Conservation (phyloP, 2,888 invertebrate species). For the Lampropteryx suffumata region DNA sequence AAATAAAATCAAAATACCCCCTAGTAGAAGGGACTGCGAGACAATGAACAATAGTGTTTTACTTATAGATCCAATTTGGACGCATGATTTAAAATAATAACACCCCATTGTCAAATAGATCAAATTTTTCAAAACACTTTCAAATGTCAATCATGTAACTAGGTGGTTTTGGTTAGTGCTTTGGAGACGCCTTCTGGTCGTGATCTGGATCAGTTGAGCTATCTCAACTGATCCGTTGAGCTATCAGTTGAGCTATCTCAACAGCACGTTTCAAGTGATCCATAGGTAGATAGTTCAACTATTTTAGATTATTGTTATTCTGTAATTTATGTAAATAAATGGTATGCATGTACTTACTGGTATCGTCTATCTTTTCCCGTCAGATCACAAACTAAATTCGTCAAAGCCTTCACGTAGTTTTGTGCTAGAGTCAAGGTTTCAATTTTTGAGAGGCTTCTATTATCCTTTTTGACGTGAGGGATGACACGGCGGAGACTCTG, state of each 20-base stretch:
- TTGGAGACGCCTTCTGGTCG: no score
- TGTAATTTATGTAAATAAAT: no score
- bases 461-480: constrained; percentile 92
- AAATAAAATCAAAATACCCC: background rate
- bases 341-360: constrained; percentile 67
- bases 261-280: no score
- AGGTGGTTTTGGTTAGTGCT: no score
- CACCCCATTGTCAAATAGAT: constrained; percentile 2
- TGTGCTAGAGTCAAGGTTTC: constrained; percentile 94
- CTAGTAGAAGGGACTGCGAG: background rate
- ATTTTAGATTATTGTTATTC: background rate
- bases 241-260: no score
- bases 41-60: constrained; percentile 18
- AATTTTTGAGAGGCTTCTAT: constrained; percentile 92
- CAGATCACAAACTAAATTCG: constrained; percentile 92
- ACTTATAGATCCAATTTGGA: background rate
- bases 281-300: background rate
- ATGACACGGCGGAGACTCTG: constrained; percentile 92
- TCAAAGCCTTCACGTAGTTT: constrained; percentile 94
- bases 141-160: no score
- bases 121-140: constrained; percentile 1
- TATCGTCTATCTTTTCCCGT: constrained; percentile 83
- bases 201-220: no score
- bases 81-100: background rate
- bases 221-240: no score